Evolutionary conservation across 1,140 invertebrate genomes (phyloP), one percentile per base, ranked within the genome.

Genomic region (Diorhabda elongata): DNA sequence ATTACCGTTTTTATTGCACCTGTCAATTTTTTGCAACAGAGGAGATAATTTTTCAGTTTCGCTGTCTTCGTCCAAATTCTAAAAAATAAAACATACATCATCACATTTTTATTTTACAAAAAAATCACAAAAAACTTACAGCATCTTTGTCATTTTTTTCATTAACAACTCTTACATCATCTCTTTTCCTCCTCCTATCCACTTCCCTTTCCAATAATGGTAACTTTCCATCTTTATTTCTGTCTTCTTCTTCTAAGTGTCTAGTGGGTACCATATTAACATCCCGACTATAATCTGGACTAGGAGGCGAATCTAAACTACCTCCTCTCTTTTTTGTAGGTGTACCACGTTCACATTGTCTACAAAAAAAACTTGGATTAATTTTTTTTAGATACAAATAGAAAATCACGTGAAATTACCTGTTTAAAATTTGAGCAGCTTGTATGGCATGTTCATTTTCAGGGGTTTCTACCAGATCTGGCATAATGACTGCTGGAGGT

Each of bases 11-110:
- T 67, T 61, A 4, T 66, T 70, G 61, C 68, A 57, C 61, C 63
- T 69, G 69, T 68, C 69, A 61, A 67, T 77, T 69, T 73, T 77
- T 61, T 81, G 75, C 4, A 93, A 82, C 3, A 93, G 79, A 4
- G 91, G 91, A 45, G 91, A 93, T 41, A 92, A 79, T 75, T 92
- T 89, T 78, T 93, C 91, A 42, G 89, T 89, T 79, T 93, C 92
- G 74, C 91, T 93, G 75, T 93, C 91, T 73, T 91, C 90, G 78
- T 91, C 90, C 64, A 86, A 8, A 66, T 60, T 70, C 75, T 76
- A 56, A 41, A 74, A 69, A 64, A 9, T 52, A 63, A 60, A 9
- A n/a, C 58, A 60, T 9, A 41, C 26, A 6, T 60, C 26, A 26
- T 60, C 5, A 1, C 26, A n/a, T 60, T 6, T 60, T 9, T 41